These are phyloP conservation scores for Macrocentrus cingulum DNA, from an alignment of 1,140 invertebrate genomes.

Conservation along the genomic window DNA sequence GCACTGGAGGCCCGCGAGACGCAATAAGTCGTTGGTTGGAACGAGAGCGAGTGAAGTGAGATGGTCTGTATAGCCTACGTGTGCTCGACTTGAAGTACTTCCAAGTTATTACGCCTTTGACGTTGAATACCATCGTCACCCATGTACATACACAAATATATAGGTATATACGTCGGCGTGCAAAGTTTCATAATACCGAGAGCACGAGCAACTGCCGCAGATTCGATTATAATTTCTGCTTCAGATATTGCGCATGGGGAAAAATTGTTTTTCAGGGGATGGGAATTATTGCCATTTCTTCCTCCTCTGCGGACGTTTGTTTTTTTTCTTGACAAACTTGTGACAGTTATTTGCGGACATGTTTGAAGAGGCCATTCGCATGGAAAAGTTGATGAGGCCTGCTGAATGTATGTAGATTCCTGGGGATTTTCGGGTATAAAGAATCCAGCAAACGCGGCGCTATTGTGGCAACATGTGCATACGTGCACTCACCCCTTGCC, in stretches of 20 bases:
- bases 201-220: background rate
- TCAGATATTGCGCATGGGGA: too few relatives aligned
- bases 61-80: slow-evolving; percentile 12
- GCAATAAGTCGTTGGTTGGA: slow-evolving; percentile 20
- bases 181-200: slow-evolving; percentile 30
- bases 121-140: slow-evolving; percentile 37
- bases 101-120: slow-evolving; percentile 44
- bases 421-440: too few relatives aligned
- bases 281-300: too few relatives aligned
- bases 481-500: slow-evolving; percentile 20
- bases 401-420: too few relatives aligned
- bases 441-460: slow-evolving; percentile 10
- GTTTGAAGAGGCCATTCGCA: too few relatives aligned
- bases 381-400: too few relatives aligned
- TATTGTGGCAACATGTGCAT: slow-evolving; percentile 11
- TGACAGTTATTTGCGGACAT: too few relatives aligned
- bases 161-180: slow-evolving; percentile 20
- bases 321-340: too few relatives aligned
- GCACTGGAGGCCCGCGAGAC: slow-evolving; percentile 15
- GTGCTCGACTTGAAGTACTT: slow-evolving; percentile 32
- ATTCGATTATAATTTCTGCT: background rate
- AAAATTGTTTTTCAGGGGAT: too few relatives aligned
- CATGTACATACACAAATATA: slow-evolving; percentile 5
- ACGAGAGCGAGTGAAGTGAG: background rate
- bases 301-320: too few relatives aligned